Conservation (phyloP, 2,797 vertebrate species). For the Chrysolophus pictus region DNA sequence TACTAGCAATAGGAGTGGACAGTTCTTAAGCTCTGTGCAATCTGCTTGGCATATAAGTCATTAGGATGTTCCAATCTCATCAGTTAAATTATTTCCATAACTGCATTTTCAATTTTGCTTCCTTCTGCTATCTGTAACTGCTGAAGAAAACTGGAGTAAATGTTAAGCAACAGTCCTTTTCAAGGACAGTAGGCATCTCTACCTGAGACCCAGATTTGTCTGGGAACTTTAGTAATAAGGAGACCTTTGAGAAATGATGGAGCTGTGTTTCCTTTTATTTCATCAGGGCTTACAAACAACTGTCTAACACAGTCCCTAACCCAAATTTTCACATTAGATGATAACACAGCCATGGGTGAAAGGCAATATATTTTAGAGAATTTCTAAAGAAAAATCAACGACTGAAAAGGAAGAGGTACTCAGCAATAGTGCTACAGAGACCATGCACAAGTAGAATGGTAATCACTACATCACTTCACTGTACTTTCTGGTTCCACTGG, state of each 20-base stretch:
- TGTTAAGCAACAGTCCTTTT: neutral
- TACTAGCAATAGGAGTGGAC: neutral
- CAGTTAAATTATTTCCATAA: neutral
- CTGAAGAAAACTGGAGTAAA: neutral
- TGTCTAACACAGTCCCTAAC: fast-evolving
- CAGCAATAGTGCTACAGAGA: neutral
- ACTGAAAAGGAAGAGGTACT: neutral
- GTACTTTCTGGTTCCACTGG: neutral
- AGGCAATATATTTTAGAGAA: neutral
- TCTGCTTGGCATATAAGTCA: neutral
- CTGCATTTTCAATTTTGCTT: neutral
- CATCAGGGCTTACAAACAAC: neutral
- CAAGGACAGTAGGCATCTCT: fast-evolving
- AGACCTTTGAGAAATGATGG: neutral
- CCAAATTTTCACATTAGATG: neutral
- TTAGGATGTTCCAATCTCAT: neutral
- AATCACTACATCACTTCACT: neutral
- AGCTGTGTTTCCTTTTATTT: neutral
- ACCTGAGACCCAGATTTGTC: neutral
- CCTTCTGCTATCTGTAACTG: neutral
- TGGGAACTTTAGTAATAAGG: neutral
- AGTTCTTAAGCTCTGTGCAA: neutral
- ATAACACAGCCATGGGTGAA: neutral
- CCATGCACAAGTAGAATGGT: fast-evolving
- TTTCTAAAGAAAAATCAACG: neutral